These are phyloP conservation scores for Protaetia brevitarsis DNA, from an alignment of 1,140 invertebrate genomes.

Conservation along the genomic window DNA sequence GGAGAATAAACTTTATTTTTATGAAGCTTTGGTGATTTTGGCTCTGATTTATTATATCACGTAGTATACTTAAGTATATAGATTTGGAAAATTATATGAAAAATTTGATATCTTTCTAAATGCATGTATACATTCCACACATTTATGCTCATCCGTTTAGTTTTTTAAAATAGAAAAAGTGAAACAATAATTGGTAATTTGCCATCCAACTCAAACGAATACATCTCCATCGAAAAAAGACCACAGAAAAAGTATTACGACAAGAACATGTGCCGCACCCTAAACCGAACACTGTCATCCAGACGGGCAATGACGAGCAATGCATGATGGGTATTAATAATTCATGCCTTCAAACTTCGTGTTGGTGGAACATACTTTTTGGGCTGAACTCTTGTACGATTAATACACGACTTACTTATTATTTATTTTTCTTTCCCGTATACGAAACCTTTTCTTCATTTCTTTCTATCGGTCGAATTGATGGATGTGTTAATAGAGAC, in stretches of 20 bases:
- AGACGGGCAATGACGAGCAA: constrained; percentile 39
- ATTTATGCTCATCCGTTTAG: too few relatives aligned
- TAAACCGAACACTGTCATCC: constrained; percentile 40
- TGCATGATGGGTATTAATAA: constrained; percentile 41
- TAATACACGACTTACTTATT: constrained; percentile 25
- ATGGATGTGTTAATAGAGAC: constrained; percentile 9
- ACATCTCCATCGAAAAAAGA: constrained; percentile 16
- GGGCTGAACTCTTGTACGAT: constrained; percentile 31
- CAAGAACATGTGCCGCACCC: constrained; percentile 39
- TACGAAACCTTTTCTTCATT: not conserved
- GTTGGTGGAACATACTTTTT: constrained; percentile 41
- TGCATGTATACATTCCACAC: too few relatives aligned
- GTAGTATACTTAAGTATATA: too few relatives aligned
- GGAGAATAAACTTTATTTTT: too few relatives aligned
- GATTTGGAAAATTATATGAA: too few relatives aligned
- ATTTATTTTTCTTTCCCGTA: constrained; percentile 15
- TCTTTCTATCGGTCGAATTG: constrained; percentile 7
- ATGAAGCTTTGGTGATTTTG: too few relatives aligned
- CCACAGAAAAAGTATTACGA: constrained; percentile 31
- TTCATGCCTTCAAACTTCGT: constrained; percentile 38
- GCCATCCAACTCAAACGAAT: not conserved
- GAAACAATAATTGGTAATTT: not conserved
- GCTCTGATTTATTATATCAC: too few relatives aligned
- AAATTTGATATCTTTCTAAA: too few relatives aligned
- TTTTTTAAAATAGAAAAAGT: too few relatives aligned